Evolutionary conservation across 2,888 invertebrate species (phyloP).

Genomic region (Rhyacophila evoluta): DNA sequence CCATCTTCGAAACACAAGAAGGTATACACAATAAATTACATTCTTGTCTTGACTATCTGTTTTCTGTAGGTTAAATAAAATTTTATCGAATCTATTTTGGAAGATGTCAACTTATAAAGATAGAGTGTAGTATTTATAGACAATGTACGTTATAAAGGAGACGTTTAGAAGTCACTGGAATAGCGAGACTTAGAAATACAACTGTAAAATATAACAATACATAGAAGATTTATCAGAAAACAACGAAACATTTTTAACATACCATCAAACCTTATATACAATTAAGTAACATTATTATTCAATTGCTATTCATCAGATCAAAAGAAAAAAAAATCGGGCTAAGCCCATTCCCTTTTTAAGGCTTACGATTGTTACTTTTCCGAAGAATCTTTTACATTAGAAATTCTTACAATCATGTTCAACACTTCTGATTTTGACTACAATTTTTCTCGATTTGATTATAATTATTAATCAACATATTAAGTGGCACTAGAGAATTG

Average conservation of each 20-base stretch:
- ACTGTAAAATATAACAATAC: background rate
- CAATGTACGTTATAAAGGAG: background rate
- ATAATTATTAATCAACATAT: background rate
- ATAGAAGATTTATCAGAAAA: background rate
- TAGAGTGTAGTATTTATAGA: too few relatives aligned
- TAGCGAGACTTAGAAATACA: background rate
- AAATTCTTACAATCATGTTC: background rate
- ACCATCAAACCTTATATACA: background rate
- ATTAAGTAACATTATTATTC: slow-evolving; percentile 9
- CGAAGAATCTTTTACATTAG: background rate
- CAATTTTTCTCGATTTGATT: too few relatives aligned
- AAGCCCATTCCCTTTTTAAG: background rate
- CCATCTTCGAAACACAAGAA: too few relatives aligned
- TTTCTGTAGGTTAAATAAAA: too few relatives aligned
- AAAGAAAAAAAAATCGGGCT: background rate
- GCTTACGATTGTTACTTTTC: background rate
- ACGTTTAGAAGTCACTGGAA: background rate
- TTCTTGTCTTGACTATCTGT: too few relatives aligned
- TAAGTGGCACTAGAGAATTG: background rate
- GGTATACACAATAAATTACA: too few relatives aligned
- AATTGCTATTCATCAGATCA: background rate
- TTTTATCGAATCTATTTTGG: too few relatives aligned
- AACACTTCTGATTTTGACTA: background rate
- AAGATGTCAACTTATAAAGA: too few relatives aligned
- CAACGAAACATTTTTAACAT: background rate